A percentile compares a stretch with the other conserved stretches of the same genome.
Evolutionary conservation across 2,113 vertebrate species (phyloP).

Genomic region (Casuarius casuarius): DNA sequence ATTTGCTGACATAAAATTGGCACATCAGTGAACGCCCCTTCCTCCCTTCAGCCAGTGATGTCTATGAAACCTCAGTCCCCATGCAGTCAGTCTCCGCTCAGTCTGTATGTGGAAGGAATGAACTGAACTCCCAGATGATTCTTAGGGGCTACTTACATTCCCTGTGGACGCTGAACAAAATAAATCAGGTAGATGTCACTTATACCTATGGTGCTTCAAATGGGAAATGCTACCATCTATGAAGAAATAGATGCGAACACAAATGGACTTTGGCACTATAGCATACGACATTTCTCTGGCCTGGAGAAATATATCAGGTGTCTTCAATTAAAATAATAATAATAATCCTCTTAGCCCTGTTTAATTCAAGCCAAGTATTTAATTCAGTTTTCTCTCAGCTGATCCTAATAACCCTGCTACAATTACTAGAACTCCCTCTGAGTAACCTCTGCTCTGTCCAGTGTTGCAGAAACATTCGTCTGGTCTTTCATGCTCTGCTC

Average conservation of each 20-base stretch:
- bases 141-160: not conserved
- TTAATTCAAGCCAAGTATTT: conserved; percentile 21
- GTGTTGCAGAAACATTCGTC: not conserved
- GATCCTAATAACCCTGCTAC: not conserved
- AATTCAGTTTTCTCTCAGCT: conserved; percentile 22
- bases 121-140: not conserved
- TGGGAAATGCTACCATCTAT: not conserved
- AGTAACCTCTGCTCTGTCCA: not conserved
- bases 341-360: not conserved
- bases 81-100: not conserved
- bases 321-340: conserved; percentile 57
- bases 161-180: not conserved
- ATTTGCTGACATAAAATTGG: not conserved
- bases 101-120: not conserved
- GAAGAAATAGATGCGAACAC: conserved; percentile 35
- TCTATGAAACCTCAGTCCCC: not conserved
- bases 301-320: conserved; percentile 28
- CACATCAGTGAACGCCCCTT: not conserved
- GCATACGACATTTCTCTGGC: not conserved
- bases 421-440: not conserved
- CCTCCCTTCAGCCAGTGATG: not conserved
- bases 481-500: not conserved
- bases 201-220: conserved; percentile 4
- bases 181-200: not conserved
- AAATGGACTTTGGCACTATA: conserved; percentile 31